phyloP scores from a whole-genome alignment of 1,140 invertebrate species.

The Calosoma granatense region DNA sequence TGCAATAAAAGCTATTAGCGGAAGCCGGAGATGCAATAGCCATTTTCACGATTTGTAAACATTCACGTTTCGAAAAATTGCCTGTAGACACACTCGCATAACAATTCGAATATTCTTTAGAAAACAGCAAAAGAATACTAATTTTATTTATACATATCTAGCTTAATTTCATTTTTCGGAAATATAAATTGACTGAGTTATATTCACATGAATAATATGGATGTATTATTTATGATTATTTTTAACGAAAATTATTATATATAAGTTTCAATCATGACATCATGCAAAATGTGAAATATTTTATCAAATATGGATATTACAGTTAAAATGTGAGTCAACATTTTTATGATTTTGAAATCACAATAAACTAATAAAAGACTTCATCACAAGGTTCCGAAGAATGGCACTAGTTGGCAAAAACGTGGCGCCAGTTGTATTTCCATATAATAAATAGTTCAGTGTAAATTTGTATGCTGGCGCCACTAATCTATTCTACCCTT shows the following conservation, averaged over 20 bases:
- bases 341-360: background rate
- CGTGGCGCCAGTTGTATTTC: background rate
- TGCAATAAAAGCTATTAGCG: constrained; percentile 7
- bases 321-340: background rate
- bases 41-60: constrained; percentile 4
- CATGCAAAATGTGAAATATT: too few relatives aligned
- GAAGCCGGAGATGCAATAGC: background rate
- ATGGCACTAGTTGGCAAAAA: background rate
- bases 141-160: too few relatives aligned
- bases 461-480: background rate
- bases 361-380: background rate
- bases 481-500: background rate
- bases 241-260: too few relatives aligned
- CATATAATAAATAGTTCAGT: background rate
- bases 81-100: background rate
- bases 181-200: too few relatives aligned
- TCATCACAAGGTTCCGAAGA: background rate
- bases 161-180: too few relatives aligned
- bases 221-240: too few relatives aligned
- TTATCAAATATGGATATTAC: too few relatives aligned
- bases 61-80: background rate
- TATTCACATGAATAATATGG: too few relatives aligned
- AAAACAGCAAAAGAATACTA: too few relatives aligned
- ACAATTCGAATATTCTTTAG: too few relatives aligned
- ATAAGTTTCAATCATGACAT: too few relatives aligned